Evolutionary conservation across 2,888 invertebrate species (phyloP), one percentile per base, ranked within the genome.

Genomic region (Yponomeuta cagnagella): DNA sequence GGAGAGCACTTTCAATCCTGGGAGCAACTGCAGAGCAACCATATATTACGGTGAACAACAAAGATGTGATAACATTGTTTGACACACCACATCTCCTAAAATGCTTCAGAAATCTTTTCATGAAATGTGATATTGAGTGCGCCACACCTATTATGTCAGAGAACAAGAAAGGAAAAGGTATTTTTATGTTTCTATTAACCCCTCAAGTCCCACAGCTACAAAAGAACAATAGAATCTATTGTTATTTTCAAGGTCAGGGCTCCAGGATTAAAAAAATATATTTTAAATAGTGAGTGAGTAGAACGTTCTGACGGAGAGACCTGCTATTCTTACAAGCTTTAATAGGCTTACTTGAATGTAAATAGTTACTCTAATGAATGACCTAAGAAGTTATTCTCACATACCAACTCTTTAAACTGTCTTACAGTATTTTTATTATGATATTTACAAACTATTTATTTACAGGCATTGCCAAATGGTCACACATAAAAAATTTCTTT

Each of bases 71-170:
- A 9, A 12, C 71, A 23, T 10, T 72, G 2, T 68, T 64, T 48
- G 70, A 71, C 43, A 10, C 72, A 4, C 71, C 72, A 48, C 71
- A 70, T 66, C 52, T 71, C 4, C 15, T 72, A 23, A 72, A 72
- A 68, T 71, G 72, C 23, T 70, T 68, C 31, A 63, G 72, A 43
- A 72, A 72, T 65, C 12, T 68, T 0, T 68, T 72, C n/a, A 23
- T 72, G 68, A 70, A 71, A 43, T 63, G 71, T 71, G 63, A 73
- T 68, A 33, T 73, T 9, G 23, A 71, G 66, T 71, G 68, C 48
- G 58, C 15, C 8, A 48, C 68, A 4, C 4, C 58, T 63, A 70
- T 70, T 48, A 37, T 30, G 31, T 72, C 68, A n/a, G 37, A 43
- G n/a, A 48, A 58, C 64, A 67, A 48, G 64, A 58, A 5, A 33